phyloP scores from a whole-genome alignment of 1,140 invertebrate genomes.

The Frieseomelitta varia region DNA sequence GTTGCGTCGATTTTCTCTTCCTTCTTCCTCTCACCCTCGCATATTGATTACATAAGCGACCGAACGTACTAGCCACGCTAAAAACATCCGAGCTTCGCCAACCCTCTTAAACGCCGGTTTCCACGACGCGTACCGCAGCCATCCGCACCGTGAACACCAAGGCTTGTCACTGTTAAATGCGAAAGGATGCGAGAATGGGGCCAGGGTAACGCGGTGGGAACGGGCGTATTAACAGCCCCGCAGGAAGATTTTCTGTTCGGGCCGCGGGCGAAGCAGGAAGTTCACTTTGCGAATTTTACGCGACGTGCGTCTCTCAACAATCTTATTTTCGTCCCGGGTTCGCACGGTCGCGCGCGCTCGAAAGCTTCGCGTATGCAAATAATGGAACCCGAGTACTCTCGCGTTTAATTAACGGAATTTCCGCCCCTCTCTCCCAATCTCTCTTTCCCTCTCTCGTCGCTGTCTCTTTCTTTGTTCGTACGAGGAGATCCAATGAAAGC shows the following conservation, averaged over 20 bases:
- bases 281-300: conserved; percentile 27
- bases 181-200: too few relatives aligned
- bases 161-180: conserved; percentile 23
- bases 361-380: conserved; percentile 12
- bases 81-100: conserved; percentile 62
- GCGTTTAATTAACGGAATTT: conserved; percentile 39
- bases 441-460: neutral
- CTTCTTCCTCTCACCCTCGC: conserved; percentile 63
- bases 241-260: neutral
- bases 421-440: too few relatives aligned
- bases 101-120: neutral
- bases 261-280: neutral
- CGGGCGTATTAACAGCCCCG: conserved; percentile 30
- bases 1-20: conserved; percentile 35
- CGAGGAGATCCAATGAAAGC: neutral
- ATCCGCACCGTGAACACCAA: neutral
- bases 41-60: conserved; percentile 77
- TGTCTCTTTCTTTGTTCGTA: too few relatives aligned
- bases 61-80: conserved; percentile 71
- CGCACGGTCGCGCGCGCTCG: neutral
- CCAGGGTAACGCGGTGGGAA: neutral
- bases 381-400: neutral
- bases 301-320: neutral
- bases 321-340: neutral
- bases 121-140: neutral